Evolutionary conservation across 92 coral and sea anemone genomes (phyloP).

Genomic region (Heliopora coerulea): DNA sequence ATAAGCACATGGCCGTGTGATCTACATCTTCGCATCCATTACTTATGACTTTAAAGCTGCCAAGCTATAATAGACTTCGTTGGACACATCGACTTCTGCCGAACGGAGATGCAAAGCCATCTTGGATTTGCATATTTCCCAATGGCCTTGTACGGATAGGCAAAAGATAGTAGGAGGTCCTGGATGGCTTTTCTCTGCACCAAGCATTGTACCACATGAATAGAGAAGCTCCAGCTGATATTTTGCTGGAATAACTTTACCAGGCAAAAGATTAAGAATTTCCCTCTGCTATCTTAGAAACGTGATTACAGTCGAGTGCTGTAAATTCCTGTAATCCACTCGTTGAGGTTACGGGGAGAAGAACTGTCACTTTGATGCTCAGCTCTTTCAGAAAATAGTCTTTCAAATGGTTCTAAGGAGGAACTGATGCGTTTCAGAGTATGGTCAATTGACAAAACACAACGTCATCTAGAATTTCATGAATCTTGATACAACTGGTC

Average conservation of each 20-base stretch:
- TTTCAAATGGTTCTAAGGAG: constrained; percentile 12
- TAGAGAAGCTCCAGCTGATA: constrained; percentile 23
- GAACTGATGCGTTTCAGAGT: constrained; percentile 13
- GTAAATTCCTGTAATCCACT: constrained; percentile 48
- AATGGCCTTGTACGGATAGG: not conserved
- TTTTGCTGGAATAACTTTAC: constrained; percentile 15
- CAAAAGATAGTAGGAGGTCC: constrained; percentile 13
- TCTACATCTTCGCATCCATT: constrained; percentile 32
- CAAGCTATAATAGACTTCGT: constrained; percentile 10
- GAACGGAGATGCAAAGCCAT: constrained; percentile 10
- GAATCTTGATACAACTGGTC: constrained; percentile 52
- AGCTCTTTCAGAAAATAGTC: constrained; percentile 32
- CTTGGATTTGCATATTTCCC: constrained; percentile 24
- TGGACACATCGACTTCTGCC: constrained; percentile 25
- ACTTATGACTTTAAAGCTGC: constrained; percentile 62
- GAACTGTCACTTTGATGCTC: constrained; percentile 27
- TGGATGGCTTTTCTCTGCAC: constrained; percentile 28
- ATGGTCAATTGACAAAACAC: constrained; percentile 8
- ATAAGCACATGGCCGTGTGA: too few relatives aligned
- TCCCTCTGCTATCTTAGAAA: constrained; percentile 29
- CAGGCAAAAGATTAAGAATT: constrained; percentile 38
- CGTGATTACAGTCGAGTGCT: constrained; percentile 35
- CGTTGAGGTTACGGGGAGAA: constrained; percentile 43
- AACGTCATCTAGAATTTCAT: constrained; percentile 33
- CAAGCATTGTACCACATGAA: constrained; percentile 34